Conservation (phyloP, 2,113 vertebrate genomes). For the Dermatemys mawii region DNA sequence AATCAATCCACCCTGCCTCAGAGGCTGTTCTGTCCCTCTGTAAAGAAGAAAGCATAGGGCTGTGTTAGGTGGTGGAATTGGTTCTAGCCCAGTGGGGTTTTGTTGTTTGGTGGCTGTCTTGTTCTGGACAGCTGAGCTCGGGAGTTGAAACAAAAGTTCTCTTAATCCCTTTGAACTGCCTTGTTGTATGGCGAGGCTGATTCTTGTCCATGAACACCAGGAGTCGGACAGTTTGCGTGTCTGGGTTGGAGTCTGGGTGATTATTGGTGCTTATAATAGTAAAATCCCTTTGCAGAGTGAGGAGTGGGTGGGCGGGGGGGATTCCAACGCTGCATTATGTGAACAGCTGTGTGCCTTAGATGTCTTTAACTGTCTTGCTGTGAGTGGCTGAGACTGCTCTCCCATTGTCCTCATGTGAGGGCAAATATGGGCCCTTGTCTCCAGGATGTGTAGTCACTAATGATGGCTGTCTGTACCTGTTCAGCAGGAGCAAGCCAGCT, state of each 20-base stretch:
- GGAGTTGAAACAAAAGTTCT: constrained; percentile 46
- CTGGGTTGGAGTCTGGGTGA: not conserved
- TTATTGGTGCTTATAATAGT: constrained; percentile 11
- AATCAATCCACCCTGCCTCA: not conserved
- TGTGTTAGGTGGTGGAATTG: not conserved
- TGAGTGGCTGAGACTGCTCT: accelerated
- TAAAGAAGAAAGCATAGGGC: accelerated
- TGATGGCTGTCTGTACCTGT: accelerated
- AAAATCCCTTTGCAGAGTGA: not conserved
- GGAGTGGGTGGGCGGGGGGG: not conserved
- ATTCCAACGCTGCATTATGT: not conserved
- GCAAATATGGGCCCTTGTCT: not conserved
- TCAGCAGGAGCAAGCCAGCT: not conserved
- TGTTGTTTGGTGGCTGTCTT: constrained; percentile 23
- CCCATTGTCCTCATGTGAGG: accelerated
- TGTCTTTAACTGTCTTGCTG: not conserved
- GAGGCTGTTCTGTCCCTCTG: not conserved
- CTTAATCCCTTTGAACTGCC: constrained; percentile 54
- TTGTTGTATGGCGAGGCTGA: not conserved
- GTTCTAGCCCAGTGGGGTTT: not conserved
- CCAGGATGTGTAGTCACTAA: not conserved
- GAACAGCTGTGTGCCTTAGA: not conserved
- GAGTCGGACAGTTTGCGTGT: not conserved
- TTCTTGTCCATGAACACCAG: not conserved
- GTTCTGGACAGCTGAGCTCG: constrained; percentile 42